These are phyloP conservation scores for Anarsia innoxiella DNA, from an alignment of 2,888 invertebrate species.

Conservation along the genomic window DNA sequence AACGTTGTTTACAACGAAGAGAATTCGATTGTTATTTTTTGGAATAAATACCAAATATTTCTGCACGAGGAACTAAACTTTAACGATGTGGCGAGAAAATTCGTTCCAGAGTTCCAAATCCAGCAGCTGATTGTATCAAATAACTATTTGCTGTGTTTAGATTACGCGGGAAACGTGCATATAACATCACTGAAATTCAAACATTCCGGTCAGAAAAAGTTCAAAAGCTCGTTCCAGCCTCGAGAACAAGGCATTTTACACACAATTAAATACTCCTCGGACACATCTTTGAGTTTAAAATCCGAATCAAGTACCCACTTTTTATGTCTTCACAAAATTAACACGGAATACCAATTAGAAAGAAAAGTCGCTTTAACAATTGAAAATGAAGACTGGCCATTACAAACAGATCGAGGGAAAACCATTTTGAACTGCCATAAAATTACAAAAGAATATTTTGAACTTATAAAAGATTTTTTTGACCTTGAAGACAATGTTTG, in stretches of 20 bases:
- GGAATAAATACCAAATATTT: constrained; percentile 62
- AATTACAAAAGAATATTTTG: constrained; percentile 20
- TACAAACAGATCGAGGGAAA: constrained; percentile 18
- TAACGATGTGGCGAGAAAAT: constrained; percentile 25
- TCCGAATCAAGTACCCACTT: constrained; percentile 29
- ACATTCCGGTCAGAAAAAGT: constrained; percentile 33
- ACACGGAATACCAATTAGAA: constrained; percentile 32
- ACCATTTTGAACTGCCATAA: constrained; percentile 24
- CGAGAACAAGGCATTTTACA: constrained; percentile 29
- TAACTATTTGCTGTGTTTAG: constrained; percentile 46
- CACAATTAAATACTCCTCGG: constrained; percentile 19
- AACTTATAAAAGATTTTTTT: constrained; percentile 13
- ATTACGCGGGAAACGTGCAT: constrained; percentile 39
- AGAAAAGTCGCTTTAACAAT: constrained; percentile 25
- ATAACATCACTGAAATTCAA: constrained; percentile 45
- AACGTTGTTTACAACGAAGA: constrained; percentile 35
- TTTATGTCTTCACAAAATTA: constrained; percentile 36
- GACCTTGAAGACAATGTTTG: constrained; percentile 2
- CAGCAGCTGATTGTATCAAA: constrained; percentile 31
- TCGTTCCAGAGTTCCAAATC: constrained; percentile 43
- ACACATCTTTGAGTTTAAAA: constrained; percentile 36
- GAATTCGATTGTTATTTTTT: constrained; percentile 34
- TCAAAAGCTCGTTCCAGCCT: constrained; percentile 35
- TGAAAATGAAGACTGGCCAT: constrained; percentile 20
- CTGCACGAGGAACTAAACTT: constrained; percentile 42